Conservation (phyloP, 2,113 vertebrate genomes). For the Mastomys natalensis region DNA sequence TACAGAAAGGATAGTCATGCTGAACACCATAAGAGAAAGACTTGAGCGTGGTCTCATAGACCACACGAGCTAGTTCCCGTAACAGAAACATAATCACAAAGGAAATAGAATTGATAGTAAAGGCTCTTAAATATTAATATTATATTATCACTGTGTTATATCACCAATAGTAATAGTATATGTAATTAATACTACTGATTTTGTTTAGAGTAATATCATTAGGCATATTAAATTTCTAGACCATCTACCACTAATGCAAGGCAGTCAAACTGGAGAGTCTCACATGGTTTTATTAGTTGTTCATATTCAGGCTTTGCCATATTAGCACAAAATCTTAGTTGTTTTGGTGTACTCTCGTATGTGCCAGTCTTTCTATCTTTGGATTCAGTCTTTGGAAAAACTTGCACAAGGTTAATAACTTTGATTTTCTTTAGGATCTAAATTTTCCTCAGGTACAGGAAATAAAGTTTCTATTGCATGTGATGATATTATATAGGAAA, state of each 20-base stretch:
- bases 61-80: not conserved
- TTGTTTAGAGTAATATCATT: not conserved
- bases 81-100: not conserved
- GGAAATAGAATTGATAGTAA: not conserved
- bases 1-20: not conserved
- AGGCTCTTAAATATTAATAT: not conserved
- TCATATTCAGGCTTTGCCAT: not conserved
- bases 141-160: not conserved
- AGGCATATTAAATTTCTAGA: not conserved
- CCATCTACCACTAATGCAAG: not conserved
- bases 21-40: not conserved
- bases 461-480: not conserved
- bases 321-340: not conserved
- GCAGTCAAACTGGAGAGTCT: not conserved
- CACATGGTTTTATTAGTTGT: too few relatives aligned
- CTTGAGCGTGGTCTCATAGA: not conserved
- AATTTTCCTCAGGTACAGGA: not conserved
- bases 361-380: not conserved
- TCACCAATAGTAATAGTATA: not conserved
- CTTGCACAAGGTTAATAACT: not conserved
- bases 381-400: slow-evolving; percentile 11
- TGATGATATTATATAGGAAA: not conserved
- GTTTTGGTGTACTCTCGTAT: not conserved
- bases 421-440: not conserved
- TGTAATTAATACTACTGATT: not conserved